Evolutionary conservation across 2,797 vertebrate species (phyloP).

Genomic region (Gastrophryne carolinensis): DNA sequence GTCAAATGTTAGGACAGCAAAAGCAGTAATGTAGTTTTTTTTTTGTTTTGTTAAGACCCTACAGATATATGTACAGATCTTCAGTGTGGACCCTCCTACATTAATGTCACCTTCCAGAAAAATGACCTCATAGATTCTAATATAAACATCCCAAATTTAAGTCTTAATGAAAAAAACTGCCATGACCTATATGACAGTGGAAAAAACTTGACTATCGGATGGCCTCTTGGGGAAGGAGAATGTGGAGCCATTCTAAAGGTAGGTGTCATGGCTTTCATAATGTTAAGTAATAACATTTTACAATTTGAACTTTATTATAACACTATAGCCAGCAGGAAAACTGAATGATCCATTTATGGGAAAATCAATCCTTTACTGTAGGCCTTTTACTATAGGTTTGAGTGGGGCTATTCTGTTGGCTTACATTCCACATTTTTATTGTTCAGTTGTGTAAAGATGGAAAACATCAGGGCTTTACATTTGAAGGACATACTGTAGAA

Average conservation of each 20-base stretch:
- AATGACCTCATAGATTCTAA: not conserved
- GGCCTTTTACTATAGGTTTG: too few species aligned
- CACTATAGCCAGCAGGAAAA: too few species aligned
- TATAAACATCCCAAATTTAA: not conserved
- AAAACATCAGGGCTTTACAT: too few species aligned
- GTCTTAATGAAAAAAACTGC: not conserved
- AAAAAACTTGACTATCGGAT: not conserved
- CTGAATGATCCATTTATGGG: too few species aligned
- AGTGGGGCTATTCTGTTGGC: too few species aligned
- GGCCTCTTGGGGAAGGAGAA: not conserved
- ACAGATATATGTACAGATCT: not conserved
- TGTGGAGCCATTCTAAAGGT: conserved; percentile 3
- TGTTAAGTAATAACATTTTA: too few species aligned
- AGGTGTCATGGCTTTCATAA: too few species aligned
- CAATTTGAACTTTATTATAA: too few species aligned
- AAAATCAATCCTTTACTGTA: too few species aligned
- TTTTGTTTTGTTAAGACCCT: not conserved
- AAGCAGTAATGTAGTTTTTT: not conserved
- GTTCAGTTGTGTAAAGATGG: too few species aligned
- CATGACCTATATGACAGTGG: not conserved
- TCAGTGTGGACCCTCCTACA: not conserved
- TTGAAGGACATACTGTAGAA: too few species aligned
- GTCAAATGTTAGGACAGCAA: not conserved
- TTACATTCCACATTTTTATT: too few species aligned
- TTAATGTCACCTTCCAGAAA: not conserved